phyloP scores from a whole-genome alignment of 1,140 invertebrate genomes.

The Chlorops oryzae region DNA sequence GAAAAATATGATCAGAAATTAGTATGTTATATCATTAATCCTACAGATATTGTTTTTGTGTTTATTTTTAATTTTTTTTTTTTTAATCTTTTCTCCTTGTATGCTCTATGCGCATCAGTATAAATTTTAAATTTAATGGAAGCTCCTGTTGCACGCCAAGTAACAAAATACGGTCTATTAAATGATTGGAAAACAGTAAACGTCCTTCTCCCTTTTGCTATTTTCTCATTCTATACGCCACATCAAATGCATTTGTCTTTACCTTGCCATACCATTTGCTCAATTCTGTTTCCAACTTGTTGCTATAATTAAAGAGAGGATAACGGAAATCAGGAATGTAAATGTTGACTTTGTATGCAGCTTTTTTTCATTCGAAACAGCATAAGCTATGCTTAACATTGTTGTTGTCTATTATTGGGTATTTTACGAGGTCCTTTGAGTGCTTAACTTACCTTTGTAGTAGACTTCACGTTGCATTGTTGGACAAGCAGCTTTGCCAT shows the following conservation, averaged over 20 bases:
- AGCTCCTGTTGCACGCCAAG: constrained; percentile 45
- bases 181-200: too few species aligned
- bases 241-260: too few species aligned
- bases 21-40: too few species aligned
- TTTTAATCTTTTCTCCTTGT: too few species aligned
- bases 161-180: too few species aligned
- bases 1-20: too few species aligned
- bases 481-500: constrained; percentile 72
- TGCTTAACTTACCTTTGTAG: constrained; percentile 69
- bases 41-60: neutral
- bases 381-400: too few species aligned
- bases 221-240: too few species aligned
- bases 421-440: too few species aligned
- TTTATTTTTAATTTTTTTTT: constrained; percentile 2
- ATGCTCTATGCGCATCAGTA: neutral
- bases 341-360: neutral
- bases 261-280: too few species aligned
- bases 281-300: constrained; percentile 67
- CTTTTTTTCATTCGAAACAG: neutral
- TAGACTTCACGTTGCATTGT: constrained; percentile 82
- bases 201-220: too few species aligned
- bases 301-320: constrained; percentile 48
- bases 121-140: constrained; percentile 36
- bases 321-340: neutral
- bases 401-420: too few species aligned